phyloP scores from a whole-genome alignment of 2,888 invertebrate species.

The Volucella inflata region DNA sequence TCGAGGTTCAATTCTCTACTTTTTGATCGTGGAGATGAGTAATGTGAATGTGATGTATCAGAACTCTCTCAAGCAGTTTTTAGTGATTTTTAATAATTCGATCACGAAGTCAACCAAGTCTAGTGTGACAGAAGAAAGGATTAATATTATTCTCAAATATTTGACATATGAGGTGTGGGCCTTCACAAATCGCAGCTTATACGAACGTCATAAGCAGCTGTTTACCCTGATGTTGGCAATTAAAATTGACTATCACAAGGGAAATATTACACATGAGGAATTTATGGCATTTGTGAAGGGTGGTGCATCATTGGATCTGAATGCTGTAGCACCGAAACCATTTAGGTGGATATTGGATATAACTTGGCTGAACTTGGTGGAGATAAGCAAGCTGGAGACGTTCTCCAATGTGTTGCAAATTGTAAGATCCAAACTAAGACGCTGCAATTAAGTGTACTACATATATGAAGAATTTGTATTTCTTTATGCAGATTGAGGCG shows the following conservation, averaged over 20 bases:
- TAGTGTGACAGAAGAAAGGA: slow-evolving; percentile 92
- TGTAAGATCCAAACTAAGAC: slow-evolving; percentile 83
- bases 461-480: no score
- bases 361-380: slow-evolving; percentile 97
- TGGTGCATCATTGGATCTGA: slow-evolving; percentile 96
- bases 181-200: slow-evolving; percentile 95
- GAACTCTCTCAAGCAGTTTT: slow-evolving; percentile 96
- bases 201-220: slow-evolving; percentile 95
- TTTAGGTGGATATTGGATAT: slow-evolving; percentile 97
- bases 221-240: slow-evolving; percentile 97
- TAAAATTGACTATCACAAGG: slow-evolving; percentile 95
- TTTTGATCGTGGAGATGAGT: slow-evolving; percentile 98
- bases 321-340: slow-evolving; percentile 96
- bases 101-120: slow-evolving; percentile 95
- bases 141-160: slow-evolving; percentile 93
- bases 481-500: slow-evolving; percentile 87
- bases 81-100: slow-evolving; percentile 96
- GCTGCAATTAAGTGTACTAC: not conserved
- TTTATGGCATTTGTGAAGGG: slow-evolving; percentile 98
- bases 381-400: slow-evolving; percentile 92
- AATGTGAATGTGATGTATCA: slow-evolving; percentile 98
- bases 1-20: slow-evolving; percentile 96
- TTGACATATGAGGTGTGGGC: slow-evolving; percentile 96
- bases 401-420: slow-evolving; percentile 92
- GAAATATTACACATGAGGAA: slow-evolving; percentile 93